These are phyloP conservation scores for Uria lomvia DNA, from an alignment of 2,113 vertebrate species.

Conservation along the genomic window DNA sequence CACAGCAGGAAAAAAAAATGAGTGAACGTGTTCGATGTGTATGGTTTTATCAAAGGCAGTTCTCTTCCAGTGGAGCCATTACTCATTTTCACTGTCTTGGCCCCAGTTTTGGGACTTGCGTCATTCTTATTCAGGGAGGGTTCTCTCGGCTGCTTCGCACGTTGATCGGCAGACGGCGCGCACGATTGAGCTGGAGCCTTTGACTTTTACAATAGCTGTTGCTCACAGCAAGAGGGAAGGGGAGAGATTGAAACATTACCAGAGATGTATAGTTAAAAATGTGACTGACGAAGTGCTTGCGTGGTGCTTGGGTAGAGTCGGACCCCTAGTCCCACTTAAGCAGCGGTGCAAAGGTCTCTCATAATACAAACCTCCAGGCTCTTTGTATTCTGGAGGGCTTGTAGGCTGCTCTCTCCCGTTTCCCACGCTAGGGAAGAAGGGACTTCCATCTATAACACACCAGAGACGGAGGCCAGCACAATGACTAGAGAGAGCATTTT, in stretches of 20 bases:
- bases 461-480: background rate
- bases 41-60: background rate
- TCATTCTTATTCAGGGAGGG: background rate
- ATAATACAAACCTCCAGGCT: slow-evolving; percentile 25
- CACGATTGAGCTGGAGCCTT: background rate
- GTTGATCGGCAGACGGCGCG: accelerated
- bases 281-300: background rate
- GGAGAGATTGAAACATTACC: background rate
- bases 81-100: background rate
- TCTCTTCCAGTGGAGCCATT: background rate
- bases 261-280: background rate
- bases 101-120: background rate
- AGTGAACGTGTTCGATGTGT: background rate
- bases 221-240: background rate
- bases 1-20: background rate
- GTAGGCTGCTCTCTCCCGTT: background rate
- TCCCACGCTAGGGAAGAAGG: slow-evolving; percentile 47
- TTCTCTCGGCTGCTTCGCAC: background rate
- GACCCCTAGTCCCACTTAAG: slow-evolving; percentile 25
- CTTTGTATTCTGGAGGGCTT: slow-evolving; percentile 47
- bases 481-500: slow-evolving; percentile 13
- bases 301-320: background rate
- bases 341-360: slow-evolving; percentile 38
- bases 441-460: slow-evolving; percentile 1
- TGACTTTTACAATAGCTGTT: background rate